Evolutionary conservation across 2,113 vertebrate species (phyloP).

Genomic region (Poicephalus gulielmi): DNA sequence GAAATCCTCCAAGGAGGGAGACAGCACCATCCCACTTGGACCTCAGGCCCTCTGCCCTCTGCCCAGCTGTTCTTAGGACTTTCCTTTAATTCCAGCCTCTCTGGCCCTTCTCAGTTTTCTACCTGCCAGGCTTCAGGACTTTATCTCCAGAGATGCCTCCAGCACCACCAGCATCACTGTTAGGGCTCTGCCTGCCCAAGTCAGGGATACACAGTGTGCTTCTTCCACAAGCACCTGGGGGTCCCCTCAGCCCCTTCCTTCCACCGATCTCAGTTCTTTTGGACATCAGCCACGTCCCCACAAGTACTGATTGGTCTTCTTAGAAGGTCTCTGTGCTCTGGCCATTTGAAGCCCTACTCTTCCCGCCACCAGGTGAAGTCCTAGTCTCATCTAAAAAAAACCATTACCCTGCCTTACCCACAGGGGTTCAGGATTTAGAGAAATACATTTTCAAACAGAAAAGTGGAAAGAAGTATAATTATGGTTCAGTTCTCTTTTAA

Average conservation of each 20-base stretch:
- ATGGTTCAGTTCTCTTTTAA: not conserved
- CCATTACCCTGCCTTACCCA: not conserved
- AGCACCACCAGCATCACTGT: not conserved
- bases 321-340: not conserved
- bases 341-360: not conserved
- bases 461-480: not conserved
- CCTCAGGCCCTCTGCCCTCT: not conserved
- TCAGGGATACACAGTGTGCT: not conserved
- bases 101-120: not conserved
- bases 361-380: not conserved
- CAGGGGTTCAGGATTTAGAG: not conserved
- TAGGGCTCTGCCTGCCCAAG: too few species aligned
- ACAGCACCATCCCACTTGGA: not conserved
- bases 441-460: not conserved
- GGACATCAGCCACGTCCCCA: not conserved
- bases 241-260: not conserved
- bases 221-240: too few species aligned
- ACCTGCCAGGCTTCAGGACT: not conserved
- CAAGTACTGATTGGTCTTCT: fast-evolving
- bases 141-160: not conserved
- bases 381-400: not conserved
- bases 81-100: not conserved
- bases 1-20: not conserved
- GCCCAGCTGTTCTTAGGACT: fast-evolving
- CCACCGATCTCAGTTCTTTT: fast-evolving